Conservation (phyloP, 2,888 invertebrate genomes). For the Aporophyla nigra region DNA sequence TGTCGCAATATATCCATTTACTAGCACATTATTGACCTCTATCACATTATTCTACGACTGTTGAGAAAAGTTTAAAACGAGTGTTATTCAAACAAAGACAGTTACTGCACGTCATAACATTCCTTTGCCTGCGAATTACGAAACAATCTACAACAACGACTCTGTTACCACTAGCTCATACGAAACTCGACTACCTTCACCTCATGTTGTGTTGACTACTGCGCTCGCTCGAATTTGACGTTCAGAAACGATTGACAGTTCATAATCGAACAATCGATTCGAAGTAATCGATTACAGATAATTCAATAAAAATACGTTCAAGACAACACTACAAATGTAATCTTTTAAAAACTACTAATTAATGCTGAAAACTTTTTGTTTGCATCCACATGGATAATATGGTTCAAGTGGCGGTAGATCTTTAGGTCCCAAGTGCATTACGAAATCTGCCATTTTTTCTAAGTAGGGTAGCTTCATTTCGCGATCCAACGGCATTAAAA, state of each 20-base stretch:
- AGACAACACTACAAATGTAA: not conserved
- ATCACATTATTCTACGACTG: slow-evolving; percentile 84
- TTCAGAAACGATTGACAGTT: slow-evolving; percentile 52
- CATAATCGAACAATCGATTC: slow-evolving; percentile 22
- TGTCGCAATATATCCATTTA: slow-evolving; percentile 78
- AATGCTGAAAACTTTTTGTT: slow-evolving; percentile 64
- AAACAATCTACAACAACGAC: slow-evolving; percentile 77
- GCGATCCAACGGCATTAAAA: slow-evolving; percentile 80
- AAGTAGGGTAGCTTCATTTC: slow-evolving; percentile 81
- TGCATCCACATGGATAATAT: slow-evolving; percentile 77
- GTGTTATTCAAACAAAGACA: slow-evolving; percentile 88
- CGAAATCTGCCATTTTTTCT: slow-evolving; percentile 77
- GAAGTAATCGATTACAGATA: not conserved
- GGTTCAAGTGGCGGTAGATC: slow-evolving; percentile 77
- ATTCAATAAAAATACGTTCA: not conserved
- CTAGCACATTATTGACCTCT: slow-evolving; percentile 73
- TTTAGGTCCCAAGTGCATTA: slow-evolving; percentile 72
- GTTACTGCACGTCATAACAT: slow-evolving; percentile 90
- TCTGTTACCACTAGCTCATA: slow-evolving; percentile 75
- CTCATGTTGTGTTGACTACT: slow-evolving; percentile 51
- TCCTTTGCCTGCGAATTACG: slow-evolving; percentile 78
- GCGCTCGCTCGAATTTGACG: slow-evolving; percentile 45
- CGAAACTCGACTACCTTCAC: slow-evolving; percentile 52
- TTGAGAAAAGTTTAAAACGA: slow-evolving; percentile 77
- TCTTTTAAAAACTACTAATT: not conserved